Conservation (phyloP, 2,888 invertebrate genomes). For the Glaucopsyche alexis region DNA sequence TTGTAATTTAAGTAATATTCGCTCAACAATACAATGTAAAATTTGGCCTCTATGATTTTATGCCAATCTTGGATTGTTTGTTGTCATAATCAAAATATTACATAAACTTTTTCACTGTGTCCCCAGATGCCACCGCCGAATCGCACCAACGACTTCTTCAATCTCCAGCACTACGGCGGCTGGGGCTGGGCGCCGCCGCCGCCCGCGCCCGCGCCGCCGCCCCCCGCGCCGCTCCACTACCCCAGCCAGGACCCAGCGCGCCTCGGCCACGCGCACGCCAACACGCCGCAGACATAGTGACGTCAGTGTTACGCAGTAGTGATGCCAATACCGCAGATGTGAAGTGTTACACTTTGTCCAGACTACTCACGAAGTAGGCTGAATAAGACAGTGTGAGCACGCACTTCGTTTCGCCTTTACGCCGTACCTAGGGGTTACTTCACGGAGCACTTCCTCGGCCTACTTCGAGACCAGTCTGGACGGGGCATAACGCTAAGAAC, state of each 20-base stretch:
- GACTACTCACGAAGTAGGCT: too few species aligned
- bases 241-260: constrained; percentile 98
- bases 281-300: constrained; percentile 60
- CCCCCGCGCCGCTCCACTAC: constrained; percentile 89
- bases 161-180: constrained; percentile 31
- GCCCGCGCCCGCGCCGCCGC: constrained; percentile 52
- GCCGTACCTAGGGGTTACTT: too few species aligned
- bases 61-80: too few species aligned
- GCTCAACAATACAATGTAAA: too few species aligned
- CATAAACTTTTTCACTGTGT: background rate
- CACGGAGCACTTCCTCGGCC: too few species aligned
- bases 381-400: too few species aligned
- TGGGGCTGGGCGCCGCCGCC: constrained; percentile 80
- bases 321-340: background rate
- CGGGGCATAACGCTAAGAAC: too few species aligned
- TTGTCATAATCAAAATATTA: background rate
- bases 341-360: too few species aligned
- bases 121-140: constrained; percentile 61
- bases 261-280: constrained; percentile 83
- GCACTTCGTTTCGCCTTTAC: too few species aligned
- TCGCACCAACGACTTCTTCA: constrained; percentile 40
- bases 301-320: background rate
- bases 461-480: too few species aligned
- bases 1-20: too few species aligned
- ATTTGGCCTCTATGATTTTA: too few species aligned